phyloP scores from a whole-genome alignment of 2,797 vertebrate genomes.

The Liasis olivaceus region DNA sequence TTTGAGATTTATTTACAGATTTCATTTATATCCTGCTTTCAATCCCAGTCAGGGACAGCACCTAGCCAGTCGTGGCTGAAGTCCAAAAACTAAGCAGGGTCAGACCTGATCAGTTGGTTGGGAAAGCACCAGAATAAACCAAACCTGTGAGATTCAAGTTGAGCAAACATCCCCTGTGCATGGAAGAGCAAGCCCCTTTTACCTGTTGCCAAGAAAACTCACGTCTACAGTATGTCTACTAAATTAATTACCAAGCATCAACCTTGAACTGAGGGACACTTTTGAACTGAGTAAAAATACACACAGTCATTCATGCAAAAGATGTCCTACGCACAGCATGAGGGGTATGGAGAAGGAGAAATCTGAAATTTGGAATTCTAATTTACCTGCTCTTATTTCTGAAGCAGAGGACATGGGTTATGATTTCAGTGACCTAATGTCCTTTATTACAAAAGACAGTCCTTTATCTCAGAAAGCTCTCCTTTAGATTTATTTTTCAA shows the following conservation, averaged over 20 bases:
- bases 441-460: too few relatives aligned
- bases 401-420: neutral
- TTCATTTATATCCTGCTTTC: neutral
- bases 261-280: neutral
- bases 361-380: neutral
- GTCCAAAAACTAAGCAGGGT: neutral
- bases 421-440: neutral
- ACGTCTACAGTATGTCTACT: neutral
- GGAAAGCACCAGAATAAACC: neutral
- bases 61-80: neutral
- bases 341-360: neutral
- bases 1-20: neutral
- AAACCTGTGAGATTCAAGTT: neutral
- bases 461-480: too few relatives aligned
- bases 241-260: neutral
- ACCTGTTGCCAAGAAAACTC: neutral
- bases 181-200: neutral
- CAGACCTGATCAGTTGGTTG: neutral
- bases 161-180: neutral
- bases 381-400: neutral
- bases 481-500: too few relatives aligned
- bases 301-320: neutral
- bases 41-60: neutral
- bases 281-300: neutral
- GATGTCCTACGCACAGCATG: accelerated